Base-by-base conservation (phyloP, 2,113 vertebrate species). In the Pogonocichla stellata region DNA sequence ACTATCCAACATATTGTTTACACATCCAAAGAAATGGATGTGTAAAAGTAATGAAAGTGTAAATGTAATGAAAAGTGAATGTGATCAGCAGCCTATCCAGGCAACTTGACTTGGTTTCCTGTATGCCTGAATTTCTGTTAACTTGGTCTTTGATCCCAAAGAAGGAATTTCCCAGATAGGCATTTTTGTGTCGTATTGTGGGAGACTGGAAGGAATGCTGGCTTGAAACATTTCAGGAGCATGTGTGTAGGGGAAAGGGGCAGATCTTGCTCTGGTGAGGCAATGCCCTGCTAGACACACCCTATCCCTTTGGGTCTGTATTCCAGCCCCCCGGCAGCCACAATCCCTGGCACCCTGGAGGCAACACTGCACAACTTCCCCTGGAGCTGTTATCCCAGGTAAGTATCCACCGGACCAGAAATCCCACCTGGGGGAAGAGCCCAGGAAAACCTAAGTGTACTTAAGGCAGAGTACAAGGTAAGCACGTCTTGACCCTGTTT, bases 381-480 rank as follows among this genome's bases (percentile, higher is more conserved):
- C 43, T 85, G 51, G 34, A 34, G 19, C 34, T 28, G 16, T 13
- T 20, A 31, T 31, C 16, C 34, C 25, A 34, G 24, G 19, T 57
- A 24, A 31, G 43, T 5, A 13, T 16, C 6, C 19, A 48, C 7
- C 0, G 0, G 25, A 48, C 5, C 34, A 29, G 24, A 48, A 48
- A 40, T 65, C 10, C 18, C 51, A 29, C 8, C 10, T 24, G 6
- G 3, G 10, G 6, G 12, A 57, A 20, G 10, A 9, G 8, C 3
- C 12, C 34, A 31, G 42, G 31, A 57, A 42, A 57, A 57, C 3
- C 34, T 31, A 50, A 34, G 19, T 9, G 20, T 34, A 9, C 4
- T 66, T 42, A 17, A 34, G 20, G 29, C 13, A 50, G 20, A 34
- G 25, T 13, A 20, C 0, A 0, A 34, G 4, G 24, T 19, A 48